These are phyloP conservation scores for Chloebia gouldiae DNA, from an alignment of 2,113 vertebrate species.

Conservation along the genomic window DNA sequence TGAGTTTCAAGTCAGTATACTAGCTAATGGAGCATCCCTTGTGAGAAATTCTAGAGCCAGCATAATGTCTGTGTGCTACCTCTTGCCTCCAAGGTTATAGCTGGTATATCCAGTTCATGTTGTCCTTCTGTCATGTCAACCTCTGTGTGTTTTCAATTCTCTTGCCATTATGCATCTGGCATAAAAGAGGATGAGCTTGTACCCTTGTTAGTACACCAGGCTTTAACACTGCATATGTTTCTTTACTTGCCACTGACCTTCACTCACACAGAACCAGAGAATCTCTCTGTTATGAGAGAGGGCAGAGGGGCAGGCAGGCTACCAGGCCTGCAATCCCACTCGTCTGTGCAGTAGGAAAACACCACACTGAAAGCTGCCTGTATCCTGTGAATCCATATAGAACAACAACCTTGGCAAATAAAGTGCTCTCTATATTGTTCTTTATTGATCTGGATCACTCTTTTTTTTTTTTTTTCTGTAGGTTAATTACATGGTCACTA, in stretches of 20 bases:
- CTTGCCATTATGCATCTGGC: background rate
- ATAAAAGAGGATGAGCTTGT: background rate
- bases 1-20: background rate
- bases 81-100: background rate
- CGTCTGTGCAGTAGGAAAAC: background rate
- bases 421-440: background rate
- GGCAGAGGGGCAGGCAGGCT: background rate
- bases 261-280: background rate
- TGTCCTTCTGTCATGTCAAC: background rate
- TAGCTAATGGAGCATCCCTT: background rate
- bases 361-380: background rate
- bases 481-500: background rate
- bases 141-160: background rate
- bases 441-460: background rate
- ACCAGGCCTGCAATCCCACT: background rate
- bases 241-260: background rate
- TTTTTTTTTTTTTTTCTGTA: background rate
- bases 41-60: background rate
- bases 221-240: background rate
- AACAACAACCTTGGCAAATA: background rate
- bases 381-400: fast-evolving
- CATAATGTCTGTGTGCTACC: background rate
- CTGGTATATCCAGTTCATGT: background rate
- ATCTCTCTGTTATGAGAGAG: background rate
- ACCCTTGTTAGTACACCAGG: background rate